Conservation (phyloP, 2,888 invertebrate genomes). For the Vannuccia rotundouncinata region DNA sequence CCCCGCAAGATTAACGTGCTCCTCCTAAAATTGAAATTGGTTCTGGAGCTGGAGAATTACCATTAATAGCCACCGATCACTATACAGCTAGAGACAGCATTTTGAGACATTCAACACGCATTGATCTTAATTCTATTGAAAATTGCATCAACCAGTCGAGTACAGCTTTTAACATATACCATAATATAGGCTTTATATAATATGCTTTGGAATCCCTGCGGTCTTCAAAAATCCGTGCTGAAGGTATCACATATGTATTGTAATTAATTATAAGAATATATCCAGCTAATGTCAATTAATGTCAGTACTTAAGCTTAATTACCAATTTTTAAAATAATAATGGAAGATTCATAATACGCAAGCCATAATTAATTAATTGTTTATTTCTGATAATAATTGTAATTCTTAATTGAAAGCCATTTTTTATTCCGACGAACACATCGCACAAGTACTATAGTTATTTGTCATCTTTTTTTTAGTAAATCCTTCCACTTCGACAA, state of each 20-base stretch:
- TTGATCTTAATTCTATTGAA: neutral
- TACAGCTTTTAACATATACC: neutral
- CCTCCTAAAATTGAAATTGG: neutral
- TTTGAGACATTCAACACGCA: neutral
- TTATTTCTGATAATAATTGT: neutral
- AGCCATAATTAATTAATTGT: too few relatives aligned
- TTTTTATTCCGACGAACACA: neutral
- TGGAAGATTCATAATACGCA: too few relatives aligned
- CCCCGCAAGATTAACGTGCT: neutral
- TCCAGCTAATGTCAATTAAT: neutral
- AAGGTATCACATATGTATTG: neutral
- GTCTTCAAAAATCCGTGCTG: neutral
- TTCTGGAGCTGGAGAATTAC: neutral
- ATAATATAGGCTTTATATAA: too few relatives aligned
- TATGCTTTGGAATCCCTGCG: neutral
- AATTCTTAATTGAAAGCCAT: neutral
- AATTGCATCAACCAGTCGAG: neutral
- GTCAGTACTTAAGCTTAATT: neutral
- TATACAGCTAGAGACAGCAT: neutral
- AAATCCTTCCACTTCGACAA: neutral
- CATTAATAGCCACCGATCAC: neutral
- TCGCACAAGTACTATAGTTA: too few relatives aligned
- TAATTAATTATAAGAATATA: neutral
- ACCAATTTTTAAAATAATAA: neutral
- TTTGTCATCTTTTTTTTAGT: neutral